phyloP scores from a whole-genome alignment of 2,888 invertebrate genomes.

The Drosophila stalkeri region DNA sequence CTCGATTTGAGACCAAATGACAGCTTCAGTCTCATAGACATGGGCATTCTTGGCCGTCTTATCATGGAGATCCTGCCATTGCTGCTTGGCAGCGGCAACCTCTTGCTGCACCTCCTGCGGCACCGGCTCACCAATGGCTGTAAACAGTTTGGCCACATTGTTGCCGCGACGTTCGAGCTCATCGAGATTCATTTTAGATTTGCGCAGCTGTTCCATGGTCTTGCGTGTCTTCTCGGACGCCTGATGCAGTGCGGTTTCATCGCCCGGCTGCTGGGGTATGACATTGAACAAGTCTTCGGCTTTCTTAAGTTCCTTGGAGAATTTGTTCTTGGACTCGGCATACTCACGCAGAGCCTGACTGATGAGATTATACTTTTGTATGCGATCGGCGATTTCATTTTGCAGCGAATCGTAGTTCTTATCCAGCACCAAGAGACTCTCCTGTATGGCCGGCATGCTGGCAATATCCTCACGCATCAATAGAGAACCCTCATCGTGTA shows the following conservation, averaged over 20 bases:
- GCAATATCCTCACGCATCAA: conserved; percentile 93
- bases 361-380: conserved; percentile 90
- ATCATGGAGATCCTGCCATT: conserved; percentile 90
- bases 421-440: conserved; percentile 91
- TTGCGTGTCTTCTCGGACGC: conserved; percentile 91
- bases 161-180: conserved; percentile 90
- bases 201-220: conserved; percentile 90
- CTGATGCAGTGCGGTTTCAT: conserved; percentile 90
- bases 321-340: conserved; percentile 89
- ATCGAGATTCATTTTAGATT: conserved; percentile 91
- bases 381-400: conserved; percentile 90
- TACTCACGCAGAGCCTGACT: conserved; percentile 91
- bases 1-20: conserved; percentile 97
- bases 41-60: conserved; percentile 91
- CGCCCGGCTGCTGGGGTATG: conserved; percentile 89
- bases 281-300: conserved; percentile 89
- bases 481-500: conserved; percentile 92
- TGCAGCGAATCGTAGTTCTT: conserved; percentile 92
- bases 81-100: conserved; percentile 88
- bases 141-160: conserved; percentile 85
- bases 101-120: conserved; percentile 85
- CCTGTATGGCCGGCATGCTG: conserved; percentile 92
- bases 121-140: conserved; percentile 86
- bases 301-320: conserved; percentile 89
- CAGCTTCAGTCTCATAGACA: conserved; percentile 93